Percentiles rank a stretch among this genome's conserved stretches.
phyloP scores from a whole-genome alignment of 2,797 vertebrate species.

The Merluccius polli region DNA sequence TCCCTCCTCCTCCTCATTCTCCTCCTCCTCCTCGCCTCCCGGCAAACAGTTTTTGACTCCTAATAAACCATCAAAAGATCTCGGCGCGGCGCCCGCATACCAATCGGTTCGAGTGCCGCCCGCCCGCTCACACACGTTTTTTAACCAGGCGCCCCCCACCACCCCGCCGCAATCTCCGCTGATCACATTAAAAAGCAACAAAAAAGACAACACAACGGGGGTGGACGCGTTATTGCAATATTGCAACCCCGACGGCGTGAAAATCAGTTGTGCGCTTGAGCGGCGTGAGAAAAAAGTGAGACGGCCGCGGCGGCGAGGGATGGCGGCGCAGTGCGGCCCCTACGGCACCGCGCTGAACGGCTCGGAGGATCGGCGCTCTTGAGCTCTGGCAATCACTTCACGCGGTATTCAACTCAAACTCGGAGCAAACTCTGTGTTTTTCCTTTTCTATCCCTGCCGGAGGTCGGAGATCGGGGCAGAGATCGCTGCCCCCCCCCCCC shows the following conservation, averaged over 20 bases:
- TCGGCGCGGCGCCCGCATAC: slow-evolving; percentile 28
- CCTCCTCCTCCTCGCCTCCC: slow-evolving; percentile 9
- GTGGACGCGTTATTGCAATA: neutral
- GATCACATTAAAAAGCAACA: neutral
- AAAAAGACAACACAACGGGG: neutral
- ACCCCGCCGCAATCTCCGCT: neutral
- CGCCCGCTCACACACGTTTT: slow-evolving; percentile 10
- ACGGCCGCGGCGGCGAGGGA: too few relatives aligned
- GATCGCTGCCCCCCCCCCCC: neutral
- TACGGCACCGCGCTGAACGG: neutral
- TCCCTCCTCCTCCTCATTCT: neutral
- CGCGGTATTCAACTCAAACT: neutral
- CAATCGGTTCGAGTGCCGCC: slow-evolving; percentile 11
- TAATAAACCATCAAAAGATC: slow-evolving; percentile 24
- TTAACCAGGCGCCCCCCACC: neutral
- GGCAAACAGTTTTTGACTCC: slow-evolving; percentile 16
- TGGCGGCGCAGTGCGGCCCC: too few relatives aligned
- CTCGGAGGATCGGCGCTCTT: neutral
- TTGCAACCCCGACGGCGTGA: neutral
- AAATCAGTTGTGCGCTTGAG: neutral
- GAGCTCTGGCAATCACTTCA: neutral
- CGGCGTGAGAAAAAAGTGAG: neutral
- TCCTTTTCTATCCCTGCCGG: neutral
- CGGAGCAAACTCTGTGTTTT: neutral
- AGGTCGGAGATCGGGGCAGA: neutral